Evolutionary conservation across 2,888 invertebrate species (phyloP).

Genomic region (Coecobrya sp.): DNA sequence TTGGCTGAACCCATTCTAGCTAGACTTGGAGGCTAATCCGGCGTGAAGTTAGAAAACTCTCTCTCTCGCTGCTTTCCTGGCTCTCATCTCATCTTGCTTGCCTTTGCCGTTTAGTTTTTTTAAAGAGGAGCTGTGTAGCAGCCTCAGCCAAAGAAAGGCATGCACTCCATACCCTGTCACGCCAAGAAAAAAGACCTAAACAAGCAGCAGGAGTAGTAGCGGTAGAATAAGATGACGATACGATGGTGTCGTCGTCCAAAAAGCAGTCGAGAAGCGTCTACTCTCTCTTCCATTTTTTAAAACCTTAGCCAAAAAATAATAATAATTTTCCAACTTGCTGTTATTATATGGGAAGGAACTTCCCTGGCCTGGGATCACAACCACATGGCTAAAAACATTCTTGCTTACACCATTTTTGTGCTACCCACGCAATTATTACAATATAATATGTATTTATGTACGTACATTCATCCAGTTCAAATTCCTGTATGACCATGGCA

Average conservation of each 20-base stretch:
- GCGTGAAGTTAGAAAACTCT: slow-evolving; percentile 87
- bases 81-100: slow-evolving; percentile 69
- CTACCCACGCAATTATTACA: slow-evolving; percentile 78
- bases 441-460: neutral
- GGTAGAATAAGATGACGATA: slow-evolving; percentile 26
- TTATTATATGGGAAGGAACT: slow-evolving; percentile 51
- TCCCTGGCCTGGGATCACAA: slow-evolving; percentile 81
- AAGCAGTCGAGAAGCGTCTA: slow-evolving; percentile 53
- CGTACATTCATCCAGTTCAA: neutral
- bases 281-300: slow-evolving; percentile 42
- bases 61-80: slow-evolving; percentile 71
- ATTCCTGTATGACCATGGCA: neutral
- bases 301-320: slow-evolving; percentile 70
- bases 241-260: slow-evolving; percentile 70
- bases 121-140: neutral
- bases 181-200: slow-evolving; percentile 57
- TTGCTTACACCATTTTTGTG: slow-evolving; percentile 54
- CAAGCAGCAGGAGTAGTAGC: slow-evolving; percentile 16
- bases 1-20: slow-evolving; percentile 86
- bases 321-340: slow-evolving; percentile 53
- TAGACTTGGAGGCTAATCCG: slow-evolving; percentile 87
- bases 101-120: slow-evolving; percentile 67
- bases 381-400: slow-evolving; percentile 84
- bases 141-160: slow-evolving; percentile 4
- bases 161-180: slow-evolving; percentile 23